Evolutionary conservation across 1,140 invertebrate species (phyloP), one percentile per base, ranked within the genome.

Genomic region (Heliconius himera): DNA sequence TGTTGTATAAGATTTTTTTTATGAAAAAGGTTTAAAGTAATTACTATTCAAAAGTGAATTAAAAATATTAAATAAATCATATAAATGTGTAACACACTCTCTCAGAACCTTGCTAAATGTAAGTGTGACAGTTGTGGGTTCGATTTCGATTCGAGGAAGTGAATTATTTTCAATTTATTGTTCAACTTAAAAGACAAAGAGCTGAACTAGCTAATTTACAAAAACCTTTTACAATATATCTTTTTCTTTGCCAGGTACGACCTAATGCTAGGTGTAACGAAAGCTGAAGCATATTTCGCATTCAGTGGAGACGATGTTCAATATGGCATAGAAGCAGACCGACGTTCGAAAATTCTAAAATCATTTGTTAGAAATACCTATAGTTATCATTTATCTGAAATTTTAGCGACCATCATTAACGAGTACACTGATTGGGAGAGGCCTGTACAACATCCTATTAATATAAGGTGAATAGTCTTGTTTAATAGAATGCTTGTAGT

Each of bases 391-490:
- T 95, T 97, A 60, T 97, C 97, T 8, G 97, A 98, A 93, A 98
- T 98, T 84, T 95, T 98, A 54, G 97, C 97, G 3, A 98, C 97
- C 11, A 98, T 98, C 85, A 97, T 99, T 83, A 99, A 99, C 93
- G 98, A 99, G 90, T 99, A 99, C 93, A 99, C 98, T 3, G 98
- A 99, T 91, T 99, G 99, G 99, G 98, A 99, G 88, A 96, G 97
- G 83, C 98, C 98, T 3, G 96, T 98, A 11, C 98, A 98, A 88
- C 98, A 99, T 96, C 98, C 98, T 36, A 97, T 98, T 83, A 98
- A 97, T 93, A 97, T 99, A 70, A 96, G 96, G 96, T 96, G 93
- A 74, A 72, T 74, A 13, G 22, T 66, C 2, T 26, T 9, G 54
- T 11, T 56, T 56, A 60, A 8, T 22, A 22, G 4, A 22, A 60